phyloP scores from a whole-genome alignment of 2,888 invertebrate genomes.

The Lucinisca nassula region DNA sequence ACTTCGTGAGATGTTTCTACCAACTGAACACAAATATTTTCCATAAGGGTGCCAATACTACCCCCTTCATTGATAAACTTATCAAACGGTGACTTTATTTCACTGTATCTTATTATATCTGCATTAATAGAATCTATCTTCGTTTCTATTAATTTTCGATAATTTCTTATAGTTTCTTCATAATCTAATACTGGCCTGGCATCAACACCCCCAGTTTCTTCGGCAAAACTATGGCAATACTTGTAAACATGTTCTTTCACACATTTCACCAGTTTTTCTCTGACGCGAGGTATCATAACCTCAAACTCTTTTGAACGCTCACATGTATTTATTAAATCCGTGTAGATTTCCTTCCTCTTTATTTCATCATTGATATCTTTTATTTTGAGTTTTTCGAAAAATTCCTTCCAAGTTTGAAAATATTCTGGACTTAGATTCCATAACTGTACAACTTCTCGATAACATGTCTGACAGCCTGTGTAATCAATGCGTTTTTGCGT shows the following conservation, averaged over 20 bases:
- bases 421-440: constrained; percentile 67
- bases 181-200: constrained; percentile 75
- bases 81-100: constrained; percentile 74
- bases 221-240: constrained; percentile 79
- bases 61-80: constrained; percentile 74
- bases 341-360: constrained; percentile 58
- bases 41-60: constrained; percentile 73
- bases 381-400: constrained; percentile 65
- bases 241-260: constrained; percentile 76
- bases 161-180: constrained; percentile 70
- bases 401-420: constrained; percentile 76
- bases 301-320: constrained; percentile 77
- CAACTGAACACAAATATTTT: constrained; percentile 76
- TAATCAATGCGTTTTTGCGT: constrained; percentile 67
- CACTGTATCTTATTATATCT: constrained; percentile 76
- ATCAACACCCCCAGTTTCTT: constrained; percentile 75
- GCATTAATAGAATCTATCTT: constrained; percentile 74
- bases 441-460: constrained; percentile 58
- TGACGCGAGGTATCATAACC: constrained; percentile 69
- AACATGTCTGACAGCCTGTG: constrained; percentile 62
- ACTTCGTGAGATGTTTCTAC: constrained; percentile 76
- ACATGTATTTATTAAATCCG: constrained; percentile 71
- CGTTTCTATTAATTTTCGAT: constrained; percentile 72
- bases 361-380: constrained; percentile 60
- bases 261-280: constrained; percentile 73